Conservation (phyloP, 2,797 vertebrate species). For the Simalia tracyae region DNA sequence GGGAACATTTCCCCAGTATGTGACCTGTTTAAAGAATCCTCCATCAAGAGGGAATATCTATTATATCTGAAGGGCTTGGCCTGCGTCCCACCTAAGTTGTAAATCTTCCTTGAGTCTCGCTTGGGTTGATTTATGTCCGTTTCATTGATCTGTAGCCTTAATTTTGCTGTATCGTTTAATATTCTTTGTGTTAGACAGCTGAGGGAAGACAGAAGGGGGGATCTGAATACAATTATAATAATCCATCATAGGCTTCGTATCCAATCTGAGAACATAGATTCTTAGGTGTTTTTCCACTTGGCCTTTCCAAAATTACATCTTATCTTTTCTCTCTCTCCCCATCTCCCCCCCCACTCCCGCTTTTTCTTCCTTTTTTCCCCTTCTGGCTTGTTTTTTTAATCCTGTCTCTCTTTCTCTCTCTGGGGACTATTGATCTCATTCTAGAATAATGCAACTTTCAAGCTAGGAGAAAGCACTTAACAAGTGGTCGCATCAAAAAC, state of each 20-base stretch:
- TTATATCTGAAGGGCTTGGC: neutral
- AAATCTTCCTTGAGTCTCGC: neutral
- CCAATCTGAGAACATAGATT: neutral
- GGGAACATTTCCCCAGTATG: neutral
- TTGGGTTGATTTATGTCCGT: slow-evolving; percentile 54
- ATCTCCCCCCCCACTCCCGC: too few relatives aligned
- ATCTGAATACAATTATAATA: slow-evolving; percentile 46
- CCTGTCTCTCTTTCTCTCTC: slow-evolving; percentile 14
- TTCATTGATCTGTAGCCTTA: slow-evolving; percentile 55
- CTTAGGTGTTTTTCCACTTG: slow-evolving; percentile 1
- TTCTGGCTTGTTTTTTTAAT: slow-evolving; percentile 3
- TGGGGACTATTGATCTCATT: neutral
- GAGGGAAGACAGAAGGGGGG: slow-evolving; percentile 46
- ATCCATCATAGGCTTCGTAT: slow-evolving; percentile 34
- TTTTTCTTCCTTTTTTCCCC: neutral
- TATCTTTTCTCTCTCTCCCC: neutral
- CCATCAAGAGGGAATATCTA: neutral
- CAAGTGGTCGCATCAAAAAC: neutral
- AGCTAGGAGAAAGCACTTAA: neutral
- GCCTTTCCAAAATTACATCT: slow-evolving; percentile 25
- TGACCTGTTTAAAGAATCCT: slow-evolving; percentile 25
- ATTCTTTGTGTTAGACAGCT: slow-evolving; percentile 62
- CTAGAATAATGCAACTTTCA: neutral
- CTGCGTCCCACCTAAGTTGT: neutral
- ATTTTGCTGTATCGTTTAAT: slow-evolving; percentile 54